Conservation (phyloP, 2,797 vertebrate species). For the Fistularia commersonii region DNA sequence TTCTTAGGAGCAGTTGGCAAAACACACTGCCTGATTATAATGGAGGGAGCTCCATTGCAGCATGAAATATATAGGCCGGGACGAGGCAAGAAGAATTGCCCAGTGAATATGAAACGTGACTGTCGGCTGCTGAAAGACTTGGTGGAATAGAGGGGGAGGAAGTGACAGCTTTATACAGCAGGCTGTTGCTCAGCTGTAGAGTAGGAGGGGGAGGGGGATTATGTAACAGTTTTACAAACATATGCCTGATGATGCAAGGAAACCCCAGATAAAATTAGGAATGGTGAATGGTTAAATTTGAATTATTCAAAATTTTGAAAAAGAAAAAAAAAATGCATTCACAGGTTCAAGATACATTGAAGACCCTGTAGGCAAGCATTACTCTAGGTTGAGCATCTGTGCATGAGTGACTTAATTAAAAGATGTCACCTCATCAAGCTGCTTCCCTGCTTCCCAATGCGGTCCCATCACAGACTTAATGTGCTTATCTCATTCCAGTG, state of each 20-base stretch:
- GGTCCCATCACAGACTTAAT: conserved; percentile 42
- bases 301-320: conserved; percentile 14
- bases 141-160: conserved; percentile 25
- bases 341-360: conserved; percentile 18
- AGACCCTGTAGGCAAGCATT: conserved; percentile 22
- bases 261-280: conserved; percentile 41
- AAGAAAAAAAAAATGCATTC: conserved; percentile 13
- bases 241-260: conserved; percentile 57
- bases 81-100: conserved; percentile 55
- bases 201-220: conserved; percentile 35
- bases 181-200: conserved; percentile 62
- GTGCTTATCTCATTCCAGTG: conserved; percentile 56
- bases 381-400: conserved; percentile 30
- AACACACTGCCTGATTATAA: conserved; percentile 50
- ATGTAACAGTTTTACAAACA: conserved; percentile 59
- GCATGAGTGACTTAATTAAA: conserved; percentile 60
- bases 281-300: conserved; percentile 30
- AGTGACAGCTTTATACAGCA: conserved; percentile 45
- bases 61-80: conserved; percentile 59
- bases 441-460: conserved; percentile 49
- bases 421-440: conserved; percentile 64
- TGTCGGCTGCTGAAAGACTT: conserved; percentile 46
- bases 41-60: conserved; percentile 42
- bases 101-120: conserved; percentile 66
- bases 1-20: conserved; percentile 48